Evolutionary conservation across 2,113 vertebrate genomes (phyloP).

Genomic region (Coryphaenoides rupestris): DNA sequence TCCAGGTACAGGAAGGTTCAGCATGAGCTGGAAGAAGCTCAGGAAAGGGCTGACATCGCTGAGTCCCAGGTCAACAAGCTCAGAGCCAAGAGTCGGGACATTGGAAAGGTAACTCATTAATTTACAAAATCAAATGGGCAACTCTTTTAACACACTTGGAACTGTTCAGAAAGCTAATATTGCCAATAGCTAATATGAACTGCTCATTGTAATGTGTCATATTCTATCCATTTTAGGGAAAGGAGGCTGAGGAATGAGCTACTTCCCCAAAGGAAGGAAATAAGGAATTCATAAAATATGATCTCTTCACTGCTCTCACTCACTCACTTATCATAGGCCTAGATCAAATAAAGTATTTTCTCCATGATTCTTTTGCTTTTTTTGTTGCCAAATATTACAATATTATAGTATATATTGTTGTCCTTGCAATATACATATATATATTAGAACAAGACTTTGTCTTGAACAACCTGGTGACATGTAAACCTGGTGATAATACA

Average conservation of each 20-base stretch:
- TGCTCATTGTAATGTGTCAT: conserved; percentile 15
- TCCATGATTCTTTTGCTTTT: conserved; percentile 1
- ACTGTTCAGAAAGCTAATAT: not conserved
- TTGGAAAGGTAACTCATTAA: conserved; percentile 59
- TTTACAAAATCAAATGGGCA: not conserved
- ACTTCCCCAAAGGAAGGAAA: conserved; percentile 8
- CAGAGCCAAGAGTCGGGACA: conserved; percentile 64
- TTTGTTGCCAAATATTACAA: not conserved
- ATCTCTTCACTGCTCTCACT: conserved; percentile 35
- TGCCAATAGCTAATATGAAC: not conserved
- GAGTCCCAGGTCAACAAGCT: conserved; percentile 84
- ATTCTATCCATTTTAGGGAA: conserved; percentile 58
- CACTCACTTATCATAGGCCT: conserved; percentile 32
- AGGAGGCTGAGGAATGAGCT: conserved; percentile 61
- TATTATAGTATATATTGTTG: no score
- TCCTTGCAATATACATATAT: no score
- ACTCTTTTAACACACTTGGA: not conserved
- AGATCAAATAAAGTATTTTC: conserved; percentile 31
- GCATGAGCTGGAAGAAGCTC: conserved; percentile 80
- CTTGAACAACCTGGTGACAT: no score
- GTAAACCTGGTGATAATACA: no score
- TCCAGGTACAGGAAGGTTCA: conserved; percentile 76
- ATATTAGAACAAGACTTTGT: no score
- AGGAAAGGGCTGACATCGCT: conserved; percentile 79
- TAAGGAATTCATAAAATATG: conserved; percentile 68